Evolutionary conservation across 2,888 invertebrate species (phyloP), one percentile per base, ranked within the genome.

Genomic region (Drosophila macrospina): DNA sequence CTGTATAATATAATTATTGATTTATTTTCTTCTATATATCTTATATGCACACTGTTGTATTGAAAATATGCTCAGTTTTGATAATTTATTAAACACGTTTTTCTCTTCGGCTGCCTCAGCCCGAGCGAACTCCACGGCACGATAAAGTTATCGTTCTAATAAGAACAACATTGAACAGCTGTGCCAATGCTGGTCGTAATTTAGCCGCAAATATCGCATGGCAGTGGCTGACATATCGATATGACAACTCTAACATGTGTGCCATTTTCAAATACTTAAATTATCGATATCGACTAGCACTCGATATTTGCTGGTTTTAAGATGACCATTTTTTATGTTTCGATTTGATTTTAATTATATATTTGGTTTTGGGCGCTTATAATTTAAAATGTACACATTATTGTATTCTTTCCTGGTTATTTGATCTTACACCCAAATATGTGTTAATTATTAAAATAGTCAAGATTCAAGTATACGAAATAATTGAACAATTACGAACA

Each of bases 91-190:
- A 62, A 77, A 74, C 80, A 86, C 81, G 81, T 80, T 81, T 86
- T 86, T 62, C 20, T 36, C 37, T 61, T 41, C 36, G 30, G 54
- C 75, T 64, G 45, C 11, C 34, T 32, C 26, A 42, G 34, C 56
- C 50, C 20, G 36, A 63, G 32, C 51, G 72, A 44, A 57, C 59
- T 55, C 36, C 62, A 72, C 73, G 73, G 37, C 61, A 77, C 74
- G 74, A 72, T 47, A 72, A 61, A 55, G 60, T 78, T 60, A 37
- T 61, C 61, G 61, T 61, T 61, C 61, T 61, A 61, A 61, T 55
- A 74, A 69, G 59, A 77, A 80, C 78, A 80, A 83, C 80, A 83
- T 74, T 83, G 24, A 74, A 66, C 80, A 80, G 86, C 83, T 80
- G 74, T 51, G 65, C 28, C 39, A 20, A 20, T 13, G 24, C 20